A percentile compares a stretch with the other conserved stretches of the same genome.
phyloP scores from a whole-genome alignment of 1,140 invertebrate species.

The Papilio polytes region DNA sequence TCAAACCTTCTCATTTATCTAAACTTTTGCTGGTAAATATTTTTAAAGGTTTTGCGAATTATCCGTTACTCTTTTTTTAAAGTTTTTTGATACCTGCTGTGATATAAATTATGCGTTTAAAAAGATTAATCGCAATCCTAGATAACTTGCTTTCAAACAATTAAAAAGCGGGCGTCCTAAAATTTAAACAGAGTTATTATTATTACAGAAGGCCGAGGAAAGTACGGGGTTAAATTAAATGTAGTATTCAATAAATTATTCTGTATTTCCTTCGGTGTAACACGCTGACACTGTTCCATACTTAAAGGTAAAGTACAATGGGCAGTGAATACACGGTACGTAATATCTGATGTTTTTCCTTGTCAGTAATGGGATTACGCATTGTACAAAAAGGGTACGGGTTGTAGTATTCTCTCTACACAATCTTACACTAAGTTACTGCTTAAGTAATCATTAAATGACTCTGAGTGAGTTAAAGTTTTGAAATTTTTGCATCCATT shows the following conservation, averaged over 20 bases:
- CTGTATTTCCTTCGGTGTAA: slow-evolving; percentile 45
- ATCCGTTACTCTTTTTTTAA: no score
- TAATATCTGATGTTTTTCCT: slow-evolving; percentile 28
- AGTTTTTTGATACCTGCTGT: no score
- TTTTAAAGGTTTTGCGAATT: no score
- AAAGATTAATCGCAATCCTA: background rate
- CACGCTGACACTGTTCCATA: background rate
- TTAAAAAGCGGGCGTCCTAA: background rate
- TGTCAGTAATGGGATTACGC: background rate
- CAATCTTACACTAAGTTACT: no score
- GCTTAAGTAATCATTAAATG: background rate
- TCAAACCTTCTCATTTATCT: no score
- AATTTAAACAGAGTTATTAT: slow-evolving; percentile 55
- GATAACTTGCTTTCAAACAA: background rate
- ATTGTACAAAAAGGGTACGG: background rate
- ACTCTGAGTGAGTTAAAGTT: background rate
- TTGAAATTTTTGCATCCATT: background rate
- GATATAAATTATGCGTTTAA: no score
- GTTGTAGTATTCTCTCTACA: background rate
- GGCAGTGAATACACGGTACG: slow-evolving; percentile 45
- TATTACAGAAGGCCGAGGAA: slow-evolving; percentile 60
- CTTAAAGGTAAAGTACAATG: slow-evolving; percentile 48
- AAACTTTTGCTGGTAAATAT: background rate
- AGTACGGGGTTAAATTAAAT: background rate
- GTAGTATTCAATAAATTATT: slow-evolving; percentile 18